Percentiles rank a stretch among this genome's conserved stretches.
Evolutionary conservation across 92 coral and sea anemone genomes (phyloP).

Genomic region (Heliopora coerulea): DNA sequence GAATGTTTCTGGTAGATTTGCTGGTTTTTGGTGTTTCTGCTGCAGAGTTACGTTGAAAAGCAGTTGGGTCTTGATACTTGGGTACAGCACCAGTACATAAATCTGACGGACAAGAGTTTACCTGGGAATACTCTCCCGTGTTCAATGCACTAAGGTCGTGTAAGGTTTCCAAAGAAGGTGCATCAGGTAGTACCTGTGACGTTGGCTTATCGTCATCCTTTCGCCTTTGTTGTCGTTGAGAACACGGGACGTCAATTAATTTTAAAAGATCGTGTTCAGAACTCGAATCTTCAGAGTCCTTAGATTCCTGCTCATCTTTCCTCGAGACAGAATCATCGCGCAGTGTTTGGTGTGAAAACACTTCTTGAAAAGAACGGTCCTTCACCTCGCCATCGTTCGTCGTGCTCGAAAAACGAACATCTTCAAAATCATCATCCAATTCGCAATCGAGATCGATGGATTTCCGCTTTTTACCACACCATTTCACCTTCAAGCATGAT

Average conservation of each 20-base stretch:
- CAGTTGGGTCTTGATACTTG: background rate
- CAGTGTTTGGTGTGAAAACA: too few species aligned
- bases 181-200: slow-evolving; percentile 21
- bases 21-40: slow-evolving; percentile 25
- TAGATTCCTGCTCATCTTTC: background rate
- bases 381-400: background rate
- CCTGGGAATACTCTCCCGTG: background rate
- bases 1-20: background rate
- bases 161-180: slow-evolving; percentile 33
- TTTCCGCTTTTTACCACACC: slow-evolving; percentile 7
- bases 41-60: background rate
- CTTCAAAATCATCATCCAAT: slow-evolving; percentile 70
- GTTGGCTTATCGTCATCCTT: background rate
- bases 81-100: background rate
- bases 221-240: slow-evolving; percentile 17
- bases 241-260: slow-evolving; percentile 28
- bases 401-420: slow-evolving; percentile 20
- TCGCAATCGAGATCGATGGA: slow-evolving; percentile 8
- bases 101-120: background rate
- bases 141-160: slow-evolving; percentile 3
- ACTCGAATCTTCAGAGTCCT: background rate
- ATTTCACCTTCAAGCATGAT: background rate
- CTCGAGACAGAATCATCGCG: slow-evolving; percentile 18
- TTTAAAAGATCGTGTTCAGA: slow-evolving; percentile 22
- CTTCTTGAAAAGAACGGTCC: background rate